These are phyloP conservation scores for Anolis apletophallus DNA, from an alignment of 2,797 vertebrate genomes.

Conservation along the genomic window DNA sequence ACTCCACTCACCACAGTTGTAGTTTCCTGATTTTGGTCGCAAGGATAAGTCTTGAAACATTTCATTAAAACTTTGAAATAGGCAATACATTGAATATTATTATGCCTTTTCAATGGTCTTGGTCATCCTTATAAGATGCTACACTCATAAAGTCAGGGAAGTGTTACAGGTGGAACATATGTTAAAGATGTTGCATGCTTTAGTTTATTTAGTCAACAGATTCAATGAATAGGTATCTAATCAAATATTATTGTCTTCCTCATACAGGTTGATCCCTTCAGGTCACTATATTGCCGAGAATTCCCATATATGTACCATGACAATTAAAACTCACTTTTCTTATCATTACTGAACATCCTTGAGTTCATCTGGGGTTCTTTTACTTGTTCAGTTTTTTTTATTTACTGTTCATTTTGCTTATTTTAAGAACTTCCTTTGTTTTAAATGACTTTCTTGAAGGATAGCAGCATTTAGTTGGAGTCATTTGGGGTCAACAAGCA, in stretches of 20 bases:
- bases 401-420: background rate
- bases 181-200: background rate
- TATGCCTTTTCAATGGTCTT: too few species aligned
- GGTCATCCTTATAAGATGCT: too few species aligned
- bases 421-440: constrained; percentile 25
- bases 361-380: constrained; percentile 2
- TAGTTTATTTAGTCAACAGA: background rate
- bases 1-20: background rate
- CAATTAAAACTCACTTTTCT: background rate
- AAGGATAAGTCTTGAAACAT: background rate
- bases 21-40: background rate
- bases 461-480: constrained; percentile 9
- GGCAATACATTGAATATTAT: background rate
- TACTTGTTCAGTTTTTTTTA: background rate
- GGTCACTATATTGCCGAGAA: background rate
- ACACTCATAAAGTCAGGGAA: too few species aligned
- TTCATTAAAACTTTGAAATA: background rate
- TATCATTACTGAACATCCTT: background rate
- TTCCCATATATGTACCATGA: background rate
- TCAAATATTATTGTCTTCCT: background rate
- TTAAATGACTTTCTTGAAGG: constrained; percentile 10
- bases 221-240: background rate
- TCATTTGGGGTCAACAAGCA: background rate
- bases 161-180: background rate
- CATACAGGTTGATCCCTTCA: background rate